phyloP scores from a whole-genome alignment of 2,888 invertebrate species.

The Hoplodrina blanda region DNA sequence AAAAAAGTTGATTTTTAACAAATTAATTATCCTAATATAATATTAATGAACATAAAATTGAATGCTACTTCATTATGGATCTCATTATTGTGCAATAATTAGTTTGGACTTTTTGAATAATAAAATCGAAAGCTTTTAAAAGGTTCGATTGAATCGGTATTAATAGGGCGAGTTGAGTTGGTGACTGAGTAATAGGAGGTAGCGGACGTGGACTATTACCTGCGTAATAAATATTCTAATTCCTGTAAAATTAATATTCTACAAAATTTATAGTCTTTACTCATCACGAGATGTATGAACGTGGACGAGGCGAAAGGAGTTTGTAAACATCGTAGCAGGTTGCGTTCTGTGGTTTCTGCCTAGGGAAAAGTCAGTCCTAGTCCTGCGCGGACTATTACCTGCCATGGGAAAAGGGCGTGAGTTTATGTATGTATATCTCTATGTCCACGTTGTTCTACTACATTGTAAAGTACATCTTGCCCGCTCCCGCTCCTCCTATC shows the following conservation, averaged over 20 bases:
- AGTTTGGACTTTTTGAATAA: conserved; percentile 56
- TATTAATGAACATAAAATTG: conserved; percentile 32
- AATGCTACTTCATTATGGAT: conserved; percentile 33
- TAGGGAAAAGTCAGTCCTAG: no score
- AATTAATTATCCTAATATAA: conserved; percentile 26
- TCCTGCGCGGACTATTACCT: no score
- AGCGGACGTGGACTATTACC: conserved; percentile 16
- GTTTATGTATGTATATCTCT: no score
- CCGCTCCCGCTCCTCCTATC: conserved; percentile 56
- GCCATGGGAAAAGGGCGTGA: no score
- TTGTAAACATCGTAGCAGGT: no score
- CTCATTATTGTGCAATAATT: conserved; percentile 53
- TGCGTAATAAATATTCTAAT: neutral
- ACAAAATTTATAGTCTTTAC: no score
- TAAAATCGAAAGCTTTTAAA: conserved; percentile 62
- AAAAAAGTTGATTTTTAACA: conserved; percentile 3
- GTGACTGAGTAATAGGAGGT: conserved; percentile 2
- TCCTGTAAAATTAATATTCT: neutral
- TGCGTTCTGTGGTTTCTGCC: no score
- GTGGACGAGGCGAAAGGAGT: no score
- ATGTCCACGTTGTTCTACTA: no score
- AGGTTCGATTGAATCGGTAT: conserved; percentile 64
- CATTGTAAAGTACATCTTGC: conserved; percentile 4
- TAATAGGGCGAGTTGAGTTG: conserved; percentile 46
- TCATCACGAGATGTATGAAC: no score